Evolutionary conservation across 2,113 vertebrate species (phyloP).

Genomic region (Ailuropoda melanoleuca): DNA sequence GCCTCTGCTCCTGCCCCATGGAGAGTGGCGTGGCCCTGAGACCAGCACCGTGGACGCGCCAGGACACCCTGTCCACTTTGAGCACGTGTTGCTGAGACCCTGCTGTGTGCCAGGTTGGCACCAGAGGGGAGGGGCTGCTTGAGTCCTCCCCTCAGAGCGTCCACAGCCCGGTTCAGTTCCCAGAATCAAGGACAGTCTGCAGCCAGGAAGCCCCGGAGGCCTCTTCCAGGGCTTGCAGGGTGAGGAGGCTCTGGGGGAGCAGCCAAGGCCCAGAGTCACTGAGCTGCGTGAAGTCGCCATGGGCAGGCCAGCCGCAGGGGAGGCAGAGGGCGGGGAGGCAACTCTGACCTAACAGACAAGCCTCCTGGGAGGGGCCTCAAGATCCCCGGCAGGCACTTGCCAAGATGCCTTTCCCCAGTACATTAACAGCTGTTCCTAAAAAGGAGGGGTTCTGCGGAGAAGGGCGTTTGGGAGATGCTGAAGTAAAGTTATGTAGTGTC

Average conservation of each 20-base stretch:
- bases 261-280: neutral
- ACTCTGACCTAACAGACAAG: neutral
- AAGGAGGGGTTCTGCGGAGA: neutral
- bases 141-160: neutral
- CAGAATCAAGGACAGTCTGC: neutral
- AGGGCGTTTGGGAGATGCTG: neutral
- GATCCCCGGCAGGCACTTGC: neutral
- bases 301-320: neutral
- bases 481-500: neutral
- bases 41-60: neutral
- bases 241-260: neutral
- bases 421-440: neutral
- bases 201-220: neutral
- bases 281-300: neutral
- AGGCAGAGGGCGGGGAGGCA: no score
- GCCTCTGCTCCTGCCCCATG: no score
- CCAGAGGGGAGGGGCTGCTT: neutral
- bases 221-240: neutral
- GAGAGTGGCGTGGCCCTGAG: neutral
- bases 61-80: neutral
- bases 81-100: neutral
- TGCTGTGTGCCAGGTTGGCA: neutral
- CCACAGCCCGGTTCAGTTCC: neutral
- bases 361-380: neutral
- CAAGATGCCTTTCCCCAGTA: neutral